Base-by-base conservation (phyloP, 1,140 invertebrate genomes). In the Ostrea edulis region DNA sequence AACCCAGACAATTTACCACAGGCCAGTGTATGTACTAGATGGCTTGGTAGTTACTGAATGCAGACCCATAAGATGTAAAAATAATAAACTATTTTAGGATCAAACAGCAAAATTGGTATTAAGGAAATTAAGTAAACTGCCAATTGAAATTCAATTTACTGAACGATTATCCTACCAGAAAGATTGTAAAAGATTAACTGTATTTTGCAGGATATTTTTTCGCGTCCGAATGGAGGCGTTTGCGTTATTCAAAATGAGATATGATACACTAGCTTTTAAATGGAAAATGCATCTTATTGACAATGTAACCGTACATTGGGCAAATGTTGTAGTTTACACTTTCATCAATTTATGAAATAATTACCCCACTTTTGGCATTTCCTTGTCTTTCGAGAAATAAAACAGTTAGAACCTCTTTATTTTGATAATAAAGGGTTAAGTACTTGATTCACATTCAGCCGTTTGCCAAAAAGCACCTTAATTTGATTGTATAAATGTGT, bases 371-470 rank as follows among this genome's bases (percentile, higher is more conserved):
- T 29, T 77, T 77, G 25, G 25, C 25, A 35, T 29, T 35, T 77
- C n/a, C 12, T 77, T 9, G 25, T 35, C 14, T 14, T 17, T 77
- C 25, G 25, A 77, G 14, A 29, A 29, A 77, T 35, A 35, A 44
- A 77, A 77, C 68, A 77, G 68, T 35, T 12, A 29, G 25, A 77
- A 77, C 68, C 68, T 29, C 68, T 77, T 62, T 77, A 29, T 77
- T 14, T 77, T 35, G 25, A 62, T 77, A 12, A 77, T 14, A 77
- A 35, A 77, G 29, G 68, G 68, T 77, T 77, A 35, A 77, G 68
- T 77, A 25, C 5, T 29, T 35, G 12, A 29, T 20, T 62, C n/a
- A 20, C 17, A 62, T 62, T 22, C 9, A 29, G 11, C 22, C 29
- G 11, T 44, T 29, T 77, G 29, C 29, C 25, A 77, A 29, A 44